Base-by-base conservation (phyloP, 2,797 vertebrate species). In the Channa striata region DNA sequence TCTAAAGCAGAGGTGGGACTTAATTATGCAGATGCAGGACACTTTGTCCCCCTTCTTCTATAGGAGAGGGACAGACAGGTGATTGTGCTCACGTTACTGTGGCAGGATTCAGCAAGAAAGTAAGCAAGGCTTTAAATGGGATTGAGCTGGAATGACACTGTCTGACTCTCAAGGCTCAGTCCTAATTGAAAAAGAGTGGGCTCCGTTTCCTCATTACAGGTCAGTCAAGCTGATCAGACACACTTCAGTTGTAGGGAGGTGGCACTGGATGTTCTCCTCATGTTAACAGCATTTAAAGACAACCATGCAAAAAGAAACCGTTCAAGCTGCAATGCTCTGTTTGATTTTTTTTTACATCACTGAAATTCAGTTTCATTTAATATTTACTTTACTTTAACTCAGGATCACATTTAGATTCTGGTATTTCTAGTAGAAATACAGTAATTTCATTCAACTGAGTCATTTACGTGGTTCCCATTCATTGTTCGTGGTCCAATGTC, bases 21-120 rank as follows among this genome's bases (percentile, higher is more conserved):
- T 69, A 74, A 84, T 87, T 85, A 86, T 85, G 83, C 78, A 80
- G 80, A 88, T 83, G 59, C 61, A 67, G 78, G 63, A 17, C 13
- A 48, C 61, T 74, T 82, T 56, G 70, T 60, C 62, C 43, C n/a
- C 52, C 34, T 20, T 25, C 50, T 59, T 21, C 42, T 4, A 19
- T 20, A 73, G 53, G 34, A 39, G 11, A 50, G 50, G 40, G 57
- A 58, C 60, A 74, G 70, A 80, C 60, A 72, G 60, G 76, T 79
- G 58, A 82, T 77, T 74, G 68, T 65, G 50, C 62, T 78, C 70
- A 23, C 70, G 78, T 77, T 60, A 80, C 66, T 48, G 58, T 50
- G 44, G n/a, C 20, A 65, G 49, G 68, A 54, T 37, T 33, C 64
- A 68, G 64, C 0, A 3, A 50, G 68, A 62, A 58, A 48, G 72